A percentile compares a stretch with the other conserved stretches of the same genome.
Evolutionary conservation across 30 jellyfish, hydroid and myxozoan species (phyloP).

Genomic region (Aurelia sp.): DNA sequence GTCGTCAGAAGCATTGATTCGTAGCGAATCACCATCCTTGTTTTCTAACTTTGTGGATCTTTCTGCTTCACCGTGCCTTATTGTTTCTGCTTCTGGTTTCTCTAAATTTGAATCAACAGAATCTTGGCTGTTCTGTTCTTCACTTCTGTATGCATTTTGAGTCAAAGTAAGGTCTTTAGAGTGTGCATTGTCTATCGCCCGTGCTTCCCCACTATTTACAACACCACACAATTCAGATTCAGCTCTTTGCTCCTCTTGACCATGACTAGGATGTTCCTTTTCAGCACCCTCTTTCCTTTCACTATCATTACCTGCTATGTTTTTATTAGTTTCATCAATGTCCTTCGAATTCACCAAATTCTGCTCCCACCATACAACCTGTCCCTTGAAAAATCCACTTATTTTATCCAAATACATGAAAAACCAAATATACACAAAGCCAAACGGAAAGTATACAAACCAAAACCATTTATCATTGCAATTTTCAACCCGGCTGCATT

Average conservation of each 20-base stretch:
- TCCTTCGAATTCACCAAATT: not conserved
- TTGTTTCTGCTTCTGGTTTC: not conserved
- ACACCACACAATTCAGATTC: not conserved
- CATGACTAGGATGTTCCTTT: not conserved
- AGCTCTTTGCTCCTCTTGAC: not conserved
- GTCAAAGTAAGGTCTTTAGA: not conserved
- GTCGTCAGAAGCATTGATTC: not conserved
- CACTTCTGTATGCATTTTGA: not conserved
- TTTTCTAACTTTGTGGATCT: not conserved
- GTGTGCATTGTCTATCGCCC: not conserved
- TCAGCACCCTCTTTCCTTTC: not conserved
- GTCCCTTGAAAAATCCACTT: conserved; percentile 72
- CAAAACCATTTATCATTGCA: conserved; percentile 95
- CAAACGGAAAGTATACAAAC: conserved; percentile 79
- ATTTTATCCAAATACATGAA: conserved; percentile 87
- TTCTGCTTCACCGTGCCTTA: not conserved
- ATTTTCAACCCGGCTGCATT: conserved; percentile 47
- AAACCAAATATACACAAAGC: conserved; percentile 55
- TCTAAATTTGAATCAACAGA: not conserved
- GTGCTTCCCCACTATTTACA: not conserved
- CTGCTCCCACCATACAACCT: conserved; percentile 82
- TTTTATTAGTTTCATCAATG: not conserved
- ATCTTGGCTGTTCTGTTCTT: not conserved
- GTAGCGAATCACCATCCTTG: not conserved
- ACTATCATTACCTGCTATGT: not conserved